Conservation (phyloP, 2,888 invertebrate genomes). For the Platypus cylindrus region DNA sequence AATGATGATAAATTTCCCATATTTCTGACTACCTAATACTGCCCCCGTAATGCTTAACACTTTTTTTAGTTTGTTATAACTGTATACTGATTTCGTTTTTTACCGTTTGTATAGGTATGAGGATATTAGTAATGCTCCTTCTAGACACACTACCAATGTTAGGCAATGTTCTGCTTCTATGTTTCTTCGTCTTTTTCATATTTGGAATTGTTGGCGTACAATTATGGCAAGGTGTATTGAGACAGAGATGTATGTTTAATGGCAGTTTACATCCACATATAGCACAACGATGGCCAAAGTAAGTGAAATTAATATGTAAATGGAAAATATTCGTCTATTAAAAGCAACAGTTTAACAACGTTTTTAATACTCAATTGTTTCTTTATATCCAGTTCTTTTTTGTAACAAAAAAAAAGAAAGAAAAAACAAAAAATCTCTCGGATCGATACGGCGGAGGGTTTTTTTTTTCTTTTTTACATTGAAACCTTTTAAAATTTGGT, state of each 20-base stretch:
- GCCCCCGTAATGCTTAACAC: no score
- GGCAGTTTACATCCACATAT: constrained; percentile 17
- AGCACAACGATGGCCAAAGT: constrained; percentile 15
- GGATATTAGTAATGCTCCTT: constrained; percentile 94
- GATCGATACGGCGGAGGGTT: no score
- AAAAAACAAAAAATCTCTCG: no score
- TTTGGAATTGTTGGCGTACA: constrained; percentile 99
- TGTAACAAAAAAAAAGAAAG: no score
- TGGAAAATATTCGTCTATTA: no score
- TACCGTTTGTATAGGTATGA: constrained; percentile 62
- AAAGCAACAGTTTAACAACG: no score
- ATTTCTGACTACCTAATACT: no score
- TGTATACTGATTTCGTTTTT: neutral
- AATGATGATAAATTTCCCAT: no score
- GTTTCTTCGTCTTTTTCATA: constrained; percentile 99
- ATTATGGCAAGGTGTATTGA: constrained; percentile 94
- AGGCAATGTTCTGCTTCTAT: constrained; percentile 93
- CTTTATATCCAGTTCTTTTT: no score
- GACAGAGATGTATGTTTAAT: constrained; percentile 63
- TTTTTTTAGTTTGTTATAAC: neutral
- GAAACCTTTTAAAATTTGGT: no score
- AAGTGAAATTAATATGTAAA: constrained; percentile 14
- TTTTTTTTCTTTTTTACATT: no score
- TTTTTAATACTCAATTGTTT: no score
- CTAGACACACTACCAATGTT: constrained; percentile 98